phyloP scores from a whole-genome alignment of 2,888 invertebrate genomes.

The Synanthedon formicaeformis region DNA sequence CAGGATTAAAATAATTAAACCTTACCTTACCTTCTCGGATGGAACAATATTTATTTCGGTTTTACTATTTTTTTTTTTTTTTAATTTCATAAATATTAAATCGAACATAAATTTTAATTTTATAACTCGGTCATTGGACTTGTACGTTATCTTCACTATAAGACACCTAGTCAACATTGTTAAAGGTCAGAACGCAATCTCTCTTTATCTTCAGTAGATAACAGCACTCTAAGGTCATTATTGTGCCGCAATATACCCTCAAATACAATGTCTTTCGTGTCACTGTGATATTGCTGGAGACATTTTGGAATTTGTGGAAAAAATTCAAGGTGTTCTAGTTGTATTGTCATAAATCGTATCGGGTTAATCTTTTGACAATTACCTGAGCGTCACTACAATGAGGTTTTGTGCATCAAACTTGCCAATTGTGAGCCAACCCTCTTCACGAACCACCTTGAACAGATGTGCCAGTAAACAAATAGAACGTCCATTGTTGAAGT shows the following conservation, averaged over 20 bases:
- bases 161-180: constrained; percentile 50
- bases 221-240: constrained; percentile 47
- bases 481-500: constrained; percentile 34
- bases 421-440: constrained; percentile 43
- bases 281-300: constrained; percentile 9
- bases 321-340: constrained; percentile 59
- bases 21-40: not conserved
- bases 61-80: not conserved
- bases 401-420: constrained; percentile 40
- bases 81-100: not conserved
- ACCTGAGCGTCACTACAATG: constrained; percentile 47
- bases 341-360: constrained; percentile 47
- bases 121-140: constrained; percentile 64
- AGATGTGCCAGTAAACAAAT: constrained; percentile 65
- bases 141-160: constrained; percentile 38
- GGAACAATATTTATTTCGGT: not conserved
- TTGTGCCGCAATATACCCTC: constrained; percentile 39
- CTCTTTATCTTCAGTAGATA: constrained; percentile 55
- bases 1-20: constrained; percentile 8
- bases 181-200: constrained; percentile 61
- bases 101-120: constrained; percentile 1
- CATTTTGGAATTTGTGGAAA: constrained; percentile 8
- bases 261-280: constrained; percentile 13
- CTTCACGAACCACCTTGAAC: constrained; percentile 26
- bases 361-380: constrained; percentile 65